Conservation (phyloP, 2,888 invertebrate species). For the Hyppa rectilinea region DNA sequence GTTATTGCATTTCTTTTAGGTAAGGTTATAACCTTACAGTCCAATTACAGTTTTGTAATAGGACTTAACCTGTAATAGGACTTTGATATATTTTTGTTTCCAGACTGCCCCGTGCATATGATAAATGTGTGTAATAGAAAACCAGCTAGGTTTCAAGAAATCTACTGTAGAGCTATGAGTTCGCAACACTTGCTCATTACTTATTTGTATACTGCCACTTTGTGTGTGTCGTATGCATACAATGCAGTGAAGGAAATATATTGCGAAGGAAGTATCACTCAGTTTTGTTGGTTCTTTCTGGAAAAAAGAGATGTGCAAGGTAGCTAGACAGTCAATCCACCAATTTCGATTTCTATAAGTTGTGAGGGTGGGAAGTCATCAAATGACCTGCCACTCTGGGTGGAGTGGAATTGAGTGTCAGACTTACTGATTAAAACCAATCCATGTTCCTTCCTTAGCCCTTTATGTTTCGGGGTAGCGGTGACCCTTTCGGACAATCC, state of each 20-base stretch:
- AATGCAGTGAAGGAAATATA: slow-evolving; percentile 15
- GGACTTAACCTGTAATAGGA: slow-evolving; percentile 8
- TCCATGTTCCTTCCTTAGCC: too few relatives aligned
- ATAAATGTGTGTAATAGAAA: slow-evolving; percentile 24
- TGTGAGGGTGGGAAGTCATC: too few relatives aligned
- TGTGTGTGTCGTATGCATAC: neutral
- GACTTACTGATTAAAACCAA: too few relatives aligned
- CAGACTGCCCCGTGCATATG: slow-evolving; percentile 3
- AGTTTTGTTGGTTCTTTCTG: slow-evolving; percentile 5
- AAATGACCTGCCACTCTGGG: too few relatives aligned
- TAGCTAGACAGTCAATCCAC: too few relatives aligned
- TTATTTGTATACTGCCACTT: slow-evolving; percentile 22
- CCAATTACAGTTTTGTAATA: slow-evolving; percentile 3
- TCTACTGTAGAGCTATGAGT: slow-evolving; percentile 3
- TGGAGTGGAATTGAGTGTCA: too few relatives aligned
- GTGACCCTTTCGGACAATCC: too few relatives aligned
- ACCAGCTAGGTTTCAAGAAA: slow-evolving; percentile 21
- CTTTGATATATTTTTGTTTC: slow-evolving; percentile 11
- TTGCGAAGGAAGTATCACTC: neutral
- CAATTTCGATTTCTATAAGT: too few relatives aligned
- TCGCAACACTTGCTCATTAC: slow-evolving; percentile 20
- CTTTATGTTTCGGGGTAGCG: too few relatives aligned
- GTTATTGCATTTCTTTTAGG: neutral
- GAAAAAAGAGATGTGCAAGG: too few relatives aligned
- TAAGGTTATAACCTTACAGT: too few relatives aligned